phyloP scores from a whole-genome alignment of 2,888 invertebrate species.

The Lasioglossum zephyrum region DNA sequence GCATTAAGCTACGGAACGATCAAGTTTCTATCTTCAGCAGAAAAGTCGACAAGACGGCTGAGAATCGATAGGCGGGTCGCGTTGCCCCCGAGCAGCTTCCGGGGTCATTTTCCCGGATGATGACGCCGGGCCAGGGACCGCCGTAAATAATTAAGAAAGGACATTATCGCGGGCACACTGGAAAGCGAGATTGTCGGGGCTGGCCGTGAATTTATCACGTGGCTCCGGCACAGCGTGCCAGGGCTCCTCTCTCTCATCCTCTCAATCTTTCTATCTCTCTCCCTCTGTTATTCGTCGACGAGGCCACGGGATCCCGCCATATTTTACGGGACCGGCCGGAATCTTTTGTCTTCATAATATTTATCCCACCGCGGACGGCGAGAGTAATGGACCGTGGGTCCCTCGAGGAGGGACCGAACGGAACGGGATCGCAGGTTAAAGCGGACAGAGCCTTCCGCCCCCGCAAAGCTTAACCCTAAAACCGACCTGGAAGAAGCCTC shows the following conservation, averaged over 20 bases:
- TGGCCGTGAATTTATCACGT: constrained; percentile 73
- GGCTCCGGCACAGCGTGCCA: constrained; percentile 47
- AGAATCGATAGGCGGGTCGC: background rate
- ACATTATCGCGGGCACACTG: constrained; percentile 72
- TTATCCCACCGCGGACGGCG: constrained; percentile 75
- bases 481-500: background rate
- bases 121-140: constrained; percentile 30
- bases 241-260: background rate
- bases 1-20: background rate
- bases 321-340: constrained; percentile 74
- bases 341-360: constrained; percentile 82
- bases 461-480: constrained; percentile 51
- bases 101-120: constrained; percentile 56
- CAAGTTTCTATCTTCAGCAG: background rate
- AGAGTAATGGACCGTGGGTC: constrained; percentile 77
- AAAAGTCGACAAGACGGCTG: background rate
- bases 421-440: constrained; percentile 71
- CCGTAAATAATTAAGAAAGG: constrained; percentile 74
- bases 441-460: constrained; percentile 37
- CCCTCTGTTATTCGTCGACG: constrained; percentile 2
- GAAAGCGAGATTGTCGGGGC: constrained; percentile 69
- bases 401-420: constrained; percentile 66
- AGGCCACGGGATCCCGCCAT: constrained; percentile 62
- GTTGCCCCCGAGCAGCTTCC: background rate
- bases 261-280: background rate